Percentiles rank a stretch among this genome's conserved stretches.
phyloP scores from a whole-genome alignment of 2,888 invertebrate genomes.

The Flabesymbios commensalis region DNA sequence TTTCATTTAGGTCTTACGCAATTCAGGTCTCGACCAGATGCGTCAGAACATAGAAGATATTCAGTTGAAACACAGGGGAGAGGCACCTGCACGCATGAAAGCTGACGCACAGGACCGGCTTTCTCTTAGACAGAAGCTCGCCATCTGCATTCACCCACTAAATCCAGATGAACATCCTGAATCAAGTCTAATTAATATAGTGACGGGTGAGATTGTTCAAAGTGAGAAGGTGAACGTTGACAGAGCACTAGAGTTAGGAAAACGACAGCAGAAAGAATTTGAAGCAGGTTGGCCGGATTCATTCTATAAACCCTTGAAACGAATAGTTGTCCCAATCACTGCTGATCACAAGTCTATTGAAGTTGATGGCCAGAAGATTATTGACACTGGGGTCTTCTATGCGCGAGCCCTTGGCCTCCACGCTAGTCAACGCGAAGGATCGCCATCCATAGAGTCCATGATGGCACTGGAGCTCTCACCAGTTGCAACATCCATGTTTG shows the following conservation, averaged over 20 bases:
- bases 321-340: slow-evolving; percentile 9
- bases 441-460: slow-evolving; percentile 1
- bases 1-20: background rate
- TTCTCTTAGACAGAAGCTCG: slow-evolving; percentile 19
- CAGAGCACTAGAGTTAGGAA: slow-evolving; percentile 18
- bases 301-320: slow-evolving; percentile 20
- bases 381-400: slow-evolving; percentile 10
- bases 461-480: slow-evolving; percentile 2
- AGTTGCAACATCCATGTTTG: slow-evolving; percentile 11
- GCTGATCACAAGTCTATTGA: slow-evolving; percentile 14
- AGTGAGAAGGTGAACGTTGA: slow-evolving; percentile 20
- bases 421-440: slow-evolving; percentile 2
- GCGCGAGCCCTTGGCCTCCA: slow-evolving; percentile 5
- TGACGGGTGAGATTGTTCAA: slow-evolving; percentile 13
- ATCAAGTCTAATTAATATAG: slow-evolving; percentile 12
- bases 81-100: slow-evolving; percentile 13
- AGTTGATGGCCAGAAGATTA: slow-evolving; percentile 13
- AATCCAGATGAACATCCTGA: slow-evolving; percentile 15
- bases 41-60: background rate
- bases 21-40: slow-evolving; percentile 2
- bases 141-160: slow-evolving; percentile 21
- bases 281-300: slow-evolving; percentile 20
- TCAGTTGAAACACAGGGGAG: slow-evolving; percentile 28
- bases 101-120: slow-evolving; percentile 20
- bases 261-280: slow-evolving; percentile 13